Base-by-base conservation (phyloP, 2,113 vertebrate genomes). In the Otis tarda region DNA sequence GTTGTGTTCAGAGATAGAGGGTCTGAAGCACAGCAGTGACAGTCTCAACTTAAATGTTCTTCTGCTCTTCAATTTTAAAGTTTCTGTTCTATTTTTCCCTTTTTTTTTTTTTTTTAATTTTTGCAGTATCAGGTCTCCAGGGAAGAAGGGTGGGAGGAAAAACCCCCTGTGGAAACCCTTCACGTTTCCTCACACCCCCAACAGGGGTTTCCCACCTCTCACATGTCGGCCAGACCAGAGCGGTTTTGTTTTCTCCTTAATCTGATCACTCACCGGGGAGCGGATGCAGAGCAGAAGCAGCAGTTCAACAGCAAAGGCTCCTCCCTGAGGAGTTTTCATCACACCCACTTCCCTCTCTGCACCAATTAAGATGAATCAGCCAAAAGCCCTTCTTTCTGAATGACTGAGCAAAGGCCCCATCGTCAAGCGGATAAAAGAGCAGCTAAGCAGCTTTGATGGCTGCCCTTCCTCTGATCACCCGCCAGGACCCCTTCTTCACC, bases 321-420 rank as follows among this genome's bases (percentile, higher is more conserved):
- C 80, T 85, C 3, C 0, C n/a, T 7, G 6, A 75, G 19, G 47
- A 77, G 30, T 50, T 70, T 28, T 53, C 65, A 12, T 75, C 76
- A 33, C 68, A 39, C 75, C 64, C 83, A 23, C 60, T 52, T 52
- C 63, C 60, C 73, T 65, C 59, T 31, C n/a, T 4, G n/a, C 79
- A 41, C 55, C 35, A 31, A 39, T 75, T 68, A 35, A 49, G 83
- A 91, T 78, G 80, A 82, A 91, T 89, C 89, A 89, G 33, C 60
- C 77, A 4, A 60, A 71, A 87, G 28, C 52, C 37, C 39, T 7
- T 10, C 20, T 49, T 59, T 53, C 21, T 1, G 0, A 27, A 18
- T 1, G 21, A 12, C 41, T 18, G 2, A 56, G 85, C 15, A 18
- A 78, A 84, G 52, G 31, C 70, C 31, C 45, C 43, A 4, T 43